Base-by-base conservation (phyloP, 2,888 invertebrate genomes). In the Phymatocera aterrima region DNA sequence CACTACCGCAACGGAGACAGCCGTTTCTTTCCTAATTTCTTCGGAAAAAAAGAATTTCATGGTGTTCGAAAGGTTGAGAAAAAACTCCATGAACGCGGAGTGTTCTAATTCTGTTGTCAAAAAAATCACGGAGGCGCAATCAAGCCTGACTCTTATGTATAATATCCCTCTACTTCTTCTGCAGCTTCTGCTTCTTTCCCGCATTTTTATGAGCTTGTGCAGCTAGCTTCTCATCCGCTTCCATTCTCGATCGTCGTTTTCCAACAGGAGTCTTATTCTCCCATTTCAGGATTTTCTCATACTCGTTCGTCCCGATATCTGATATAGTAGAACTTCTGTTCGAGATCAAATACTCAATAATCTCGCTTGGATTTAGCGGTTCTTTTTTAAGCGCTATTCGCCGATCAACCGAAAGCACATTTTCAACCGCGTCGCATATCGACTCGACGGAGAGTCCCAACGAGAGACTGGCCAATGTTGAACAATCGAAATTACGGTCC, bases 401-500 rank as follows among this genome's bases (percentile, higher is more conserved):
- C 60, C 95, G 90, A 1, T 89, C 87, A 0, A 93, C 89, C 34
- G 87, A 87, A 80, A 94, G 79, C 3, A 94, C 86, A 15, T 84
- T 87, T 10, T 91, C 86, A 0, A 94, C 85, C 0, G 91, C 91
- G 64, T 91, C 87, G 81, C 84, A 91, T 28, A 94, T 91, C 3
- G 91, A 87, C 12, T 92, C 89, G 24, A 94, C 86, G 18, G 93
- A 92, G 83, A 93, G 93, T 0, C 93, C 93, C 70, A 91, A 85
- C 6, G 94, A 90, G 40, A 92, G 87, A 84, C 92, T 93, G 0
- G 94, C 93, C 48, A 94, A 84, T 77, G 92, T 91, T 34, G 94
- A 93, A 0, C 94, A 90, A 82, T 94, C 91, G 82, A 94, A 92
- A 77, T 93, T 91, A 43, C 94, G 91, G 82, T 93, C 90, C 0